Conservation (phyloP, 1,140 invertebrate genomes). For the Meloidogyne hapla region DNA sequence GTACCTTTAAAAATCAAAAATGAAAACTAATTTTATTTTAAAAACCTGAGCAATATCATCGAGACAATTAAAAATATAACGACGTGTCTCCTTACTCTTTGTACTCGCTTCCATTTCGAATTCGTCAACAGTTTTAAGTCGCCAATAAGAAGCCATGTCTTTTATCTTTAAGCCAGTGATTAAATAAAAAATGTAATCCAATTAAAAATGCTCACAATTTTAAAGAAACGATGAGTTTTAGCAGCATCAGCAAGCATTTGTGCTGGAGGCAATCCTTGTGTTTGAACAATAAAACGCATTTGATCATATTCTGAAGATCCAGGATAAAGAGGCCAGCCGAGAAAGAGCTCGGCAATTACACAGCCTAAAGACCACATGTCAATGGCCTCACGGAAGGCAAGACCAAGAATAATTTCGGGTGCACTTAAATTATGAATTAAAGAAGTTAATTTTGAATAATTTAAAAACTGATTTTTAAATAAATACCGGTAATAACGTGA, state of each 20-base stretch:
- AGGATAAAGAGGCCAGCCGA: conserved; percentile 98
- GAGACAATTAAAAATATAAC: conserved; percentile 98
- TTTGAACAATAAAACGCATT: conserved; percentile 88
- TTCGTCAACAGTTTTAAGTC: conserved; percentile 83
- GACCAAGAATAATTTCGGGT: conserved; percentile 93
- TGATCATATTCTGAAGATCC: conserved; percentile 99
- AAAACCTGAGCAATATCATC: conserved; percentile 86
- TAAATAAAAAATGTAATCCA: conserved; percentile 11
- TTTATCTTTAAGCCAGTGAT: conserved; percentile 34
- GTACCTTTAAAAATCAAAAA: conserved; percentile 27
- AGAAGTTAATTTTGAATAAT: not conserved
- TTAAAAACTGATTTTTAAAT: not conserved
- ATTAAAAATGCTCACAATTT: conserved; percentile 67
- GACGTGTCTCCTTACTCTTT: conserved; percentile 97
- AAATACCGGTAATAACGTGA: conserved; percentile 85
- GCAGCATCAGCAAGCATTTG: conserved; percentile 98
- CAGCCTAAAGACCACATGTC: conserved; percentile 99
- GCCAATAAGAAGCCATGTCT: conserved; percentile 49
- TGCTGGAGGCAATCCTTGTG: conserved; percentile 89
- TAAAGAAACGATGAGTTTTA: conserved; percentile 96
- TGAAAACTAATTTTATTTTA: conserved; percentile 38
- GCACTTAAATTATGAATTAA: conserved; percentile 70
- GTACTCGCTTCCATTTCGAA: conserved; percentile 95
- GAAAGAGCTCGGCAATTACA: conserved; percentile 96
- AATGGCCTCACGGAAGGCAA: conserved; percentile 98